phyloP scores from a whole-genome alignment of 2,797 vertebrate genomes.

The Rhinella marina region DNA sequence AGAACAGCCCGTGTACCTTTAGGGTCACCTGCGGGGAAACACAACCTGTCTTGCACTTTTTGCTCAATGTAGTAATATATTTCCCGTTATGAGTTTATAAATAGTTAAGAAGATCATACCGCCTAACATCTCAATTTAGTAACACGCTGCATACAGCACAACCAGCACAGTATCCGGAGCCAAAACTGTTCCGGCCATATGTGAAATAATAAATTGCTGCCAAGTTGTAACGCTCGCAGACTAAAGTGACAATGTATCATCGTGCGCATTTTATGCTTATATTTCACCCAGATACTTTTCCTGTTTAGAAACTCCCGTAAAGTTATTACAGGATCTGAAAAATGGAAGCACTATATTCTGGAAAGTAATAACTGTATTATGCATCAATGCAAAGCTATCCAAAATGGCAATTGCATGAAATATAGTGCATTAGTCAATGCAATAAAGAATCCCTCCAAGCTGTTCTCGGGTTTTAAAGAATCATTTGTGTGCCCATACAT shows the following conservation, averaged over 20 bases:
- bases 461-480: constrained; percentile 28
- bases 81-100: constrained; percentile 1
- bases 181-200: constrained; percentile 50
- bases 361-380: constrained; percentile 60
- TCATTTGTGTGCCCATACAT: constrained; percentile 42
- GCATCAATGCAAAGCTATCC: constrained; percentile 60
- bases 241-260: constrained; percentile 59
- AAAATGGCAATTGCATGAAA: constrained; percentile 56
- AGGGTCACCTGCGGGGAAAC: background rate
- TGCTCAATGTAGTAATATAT: background rate
- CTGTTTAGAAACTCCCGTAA: constrained; percentile 50
- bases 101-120: constrained; percentile 49
- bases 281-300: constrained; percentile 53
- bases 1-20: background rate
- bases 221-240: constrained; percentile 43
- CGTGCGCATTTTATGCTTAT: constrained; percentile 51
- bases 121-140: constrained; percentile 57
- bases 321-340: constrained; percentile 60
- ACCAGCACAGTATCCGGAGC: constrained; percentile 8
- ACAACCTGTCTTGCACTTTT: background rate
- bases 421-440: constrained; percentile 53
- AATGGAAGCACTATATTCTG: constrained; percentile 57
- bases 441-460: constrained; percentile 46
- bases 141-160: constrained; percentile 29
- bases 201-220: constrained; percentile 57